These are phyloP conservation scores for Orchestia grillus DNA, from an alignment of 1,140 invertebrate genomes.

Conservation along the genomic window DNA sequence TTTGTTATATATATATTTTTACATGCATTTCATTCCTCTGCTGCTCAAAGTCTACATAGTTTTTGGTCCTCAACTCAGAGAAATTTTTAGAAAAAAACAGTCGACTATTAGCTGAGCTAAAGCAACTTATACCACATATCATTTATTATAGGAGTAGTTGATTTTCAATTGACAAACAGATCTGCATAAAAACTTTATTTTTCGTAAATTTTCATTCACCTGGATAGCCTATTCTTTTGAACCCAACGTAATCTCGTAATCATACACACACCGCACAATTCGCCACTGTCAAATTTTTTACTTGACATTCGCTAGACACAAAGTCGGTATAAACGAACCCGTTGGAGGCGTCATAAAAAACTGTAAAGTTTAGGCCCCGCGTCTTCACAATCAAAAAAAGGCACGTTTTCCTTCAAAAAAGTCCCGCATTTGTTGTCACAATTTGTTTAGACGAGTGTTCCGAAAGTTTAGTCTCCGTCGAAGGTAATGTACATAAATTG, in stretches of 20 bases:
- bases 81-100: no score
- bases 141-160: background rate
- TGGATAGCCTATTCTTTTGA: background rate
- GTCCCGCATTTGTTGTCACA: conserved; percentile 10
- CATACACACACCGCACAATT: background rate
- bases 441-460: conserved; percentile 31
- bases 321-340: background rate
- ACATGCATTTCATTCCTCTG: background rate
- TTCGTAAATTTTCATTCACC: background rate
- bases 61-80: no score
- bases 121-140: background rate
- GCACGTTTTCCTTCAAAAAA: background rate
- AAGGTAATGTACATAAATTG: conserved; percentile 51
- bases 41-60: no score
- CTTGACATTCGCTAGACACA: background rate
- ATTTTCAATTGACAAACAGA: background rate
- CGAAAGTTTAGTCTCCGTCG: conserved; percentile 7
- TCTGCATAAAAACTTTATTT: background rate
- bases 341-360: background rate
- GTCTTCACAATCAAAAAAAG: background rate
- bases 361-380: background rate
- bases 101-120: background rate
- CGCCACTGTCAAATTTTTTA: background rate
- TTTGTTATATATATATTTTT: background rate
- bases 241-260: background rate